A percentile compares a stretch with the other conserved stretches of the same genome.
Conservation (phyloP, 2,113 vertebrate genomes). For the Gymnorhina tibicen region DNA sequence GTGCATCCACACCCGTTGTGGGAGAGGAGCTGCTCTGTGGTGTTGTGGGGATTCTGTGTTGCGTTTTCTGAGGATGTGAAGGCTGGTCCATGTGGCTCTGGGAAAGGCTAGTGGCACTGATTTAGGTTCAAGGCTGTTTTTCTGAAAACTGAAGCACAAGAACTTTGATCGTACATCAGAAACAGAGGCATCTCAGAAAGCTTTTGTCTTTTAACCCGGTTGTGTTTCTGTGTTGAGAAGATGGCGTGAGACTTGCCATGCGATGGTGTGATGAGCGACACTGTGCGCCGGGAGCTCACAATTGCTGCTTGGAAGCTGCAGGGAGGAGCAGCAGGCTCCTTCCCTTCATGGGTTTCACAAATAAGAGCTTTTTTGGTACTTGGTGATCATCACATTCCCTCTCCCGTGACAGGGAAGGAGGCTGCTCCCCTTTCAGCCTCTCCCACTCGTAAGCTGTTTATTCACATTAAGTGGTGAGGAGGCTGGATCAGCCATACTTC, state of each 20-base stretch:
- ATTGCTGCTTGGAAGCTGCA: not conserved
- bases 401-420: slow-evolving; percentile 35
- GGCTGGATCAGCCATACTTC: not conserved
- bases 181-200: not conserved
- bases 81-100: not conserved
- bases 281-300: fast-evolving
- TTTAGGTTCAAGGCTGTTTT: not conserved
- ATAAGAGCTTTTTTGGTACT: slow-evolving; percentile 35
- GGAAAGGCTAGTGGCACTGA: not conserved
- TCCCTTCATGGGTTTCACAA: slow-evolving; percentile 19
- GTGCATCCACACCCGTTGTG: fast-evolving
- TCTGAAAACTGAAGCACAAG: not conserved
- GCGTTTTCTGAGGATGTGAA: not conserved
- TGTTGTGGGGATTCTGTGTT: not conserved
- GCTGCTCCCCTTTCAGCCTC: slow-evolving; percentile 52
- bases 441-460: slow-evolving; percentile 36
- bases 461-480: slow-evolving; percentile 40
- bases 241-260: not conserved
- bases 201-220: not conserved
- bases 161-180: not conserved
- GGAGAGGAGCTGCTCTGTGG: not conserved
- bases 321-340: slow-evolving; percentile 4
- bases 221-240: not conserved
- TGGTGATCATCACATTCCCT: slow-evolving; percentile 29
- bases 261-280: not conserved